Evolutionary conservation across 1,140 invertebrate species (phyloP).

Genomic region (Muscidifurax raptorellus): DNA sequence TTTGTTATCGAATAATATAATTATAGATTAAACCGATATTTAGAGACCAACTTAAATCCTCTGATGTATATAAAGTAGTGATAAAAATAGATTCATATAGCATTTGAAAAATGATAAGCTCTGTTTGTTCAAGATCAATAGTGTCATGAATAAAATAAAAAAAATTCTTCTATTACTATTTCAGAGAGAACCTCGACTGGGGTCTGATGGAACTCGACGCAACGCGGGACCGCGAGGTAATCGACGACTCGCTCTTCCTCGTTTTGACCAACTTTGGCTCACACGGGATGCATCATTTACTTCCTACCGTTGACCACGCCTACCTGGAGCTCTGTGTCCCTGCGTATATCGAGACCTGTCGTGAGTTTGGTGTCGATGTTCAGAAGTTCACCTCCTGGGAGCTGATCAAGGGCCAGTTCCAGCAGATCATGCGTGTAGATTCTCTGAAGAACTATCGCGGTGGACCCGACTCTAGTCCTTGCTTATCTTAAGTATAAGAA

Average conservation of each 20-base stretch:
- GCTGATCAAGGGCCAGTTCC: constrained; percentile 82
- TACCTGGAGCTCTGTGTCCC: constrained; percentile 81
- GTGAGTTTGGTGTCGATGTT: constrained; percentile 81
- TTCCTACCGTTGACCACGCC: constrained; percentile 88
- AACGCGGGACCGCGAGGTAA: constrained; percentile 82
- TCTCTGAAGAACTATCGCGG: constrained; percentile 65
- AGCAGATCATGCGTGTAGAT: constrained; percentile 78
- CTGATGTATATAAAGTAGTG: too few relatives aligned
- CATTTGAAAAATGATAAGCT: too few relatives aligned
- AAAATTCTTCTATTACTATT: not conserved
- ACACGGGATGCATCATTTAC: constrained; percentile 87
- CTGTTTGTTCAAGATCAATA: too few relatives aligned
- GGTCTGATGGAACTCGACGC: constrained; percentile 86
- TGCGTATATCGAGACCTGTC: constrained; percentile 80
- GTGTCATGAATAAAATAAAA: too few relatives aligned
- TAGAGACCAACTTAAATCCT: too few relatives aligned
- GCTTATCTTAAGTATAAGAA: not conserved
- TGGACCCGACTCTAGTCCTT: not conserved
- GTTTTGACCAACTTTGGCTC: constrained; percentile 85
- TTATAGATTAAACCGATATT: too few relatives aligned
- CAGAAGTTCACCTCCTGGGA: constrained; percentile 78
- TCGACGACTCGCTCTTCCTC: constrained; percentile 82
- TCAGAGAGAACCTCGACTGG: constrained; percentile 82
- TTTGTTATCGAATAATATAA: not conserved
- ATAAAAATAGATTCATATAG: too few relatives aligned